A percentile compares a stretch with the other conserved stretches of the same genome.
These are phyloP conservation scores for Xenops minutus DNA, from an alignment of 2,797 vertebrate species.

Conservation along the genomic window DNA sequence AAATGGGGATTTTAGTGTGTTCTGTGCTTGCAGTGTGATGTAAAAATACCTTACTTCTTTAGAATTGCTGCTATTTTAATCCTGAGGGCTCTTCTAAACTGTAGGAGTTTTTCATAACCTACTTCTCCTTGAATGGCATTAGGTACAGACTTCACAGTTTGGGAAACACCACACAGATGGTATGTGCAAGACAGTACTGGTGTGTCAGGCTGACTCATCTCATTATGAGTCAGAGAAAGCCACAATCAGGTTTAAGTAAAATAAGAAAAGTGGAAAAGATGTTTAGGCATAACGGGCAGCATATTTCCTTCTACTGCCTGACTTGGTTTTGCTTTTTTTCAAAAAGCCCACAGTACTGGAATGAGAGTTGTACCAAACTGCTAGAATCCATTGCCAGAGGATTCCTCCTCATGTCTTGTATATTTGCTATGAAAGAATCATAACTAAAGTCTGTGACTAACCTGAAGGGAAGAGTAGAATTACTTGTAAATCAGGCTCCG, in stretches of 20 bases:
- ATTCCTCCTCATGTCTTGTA: not conserved
- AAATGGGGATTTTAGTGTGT: rapidly evolving
- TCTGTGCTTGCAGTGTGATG: not conserved
- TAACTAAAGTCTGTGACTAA: not conserved
- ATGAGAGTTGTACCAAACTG: not conserved
- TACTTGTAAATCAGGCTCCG: not conserved
- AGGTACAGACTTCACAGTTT: not conserved
- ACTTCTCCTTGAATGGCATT: not conserved
- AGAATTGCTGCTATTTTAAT: not conserved
- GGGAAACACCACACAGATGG: not conserved
- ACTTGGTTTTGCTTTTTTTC: not conserved
- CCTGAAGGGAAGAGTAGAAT: not conserved
- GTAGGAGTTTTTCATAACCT: not conserved
- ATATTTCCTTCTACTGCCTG: rapidly evolving
- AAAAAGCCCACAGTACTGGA: not conserved
- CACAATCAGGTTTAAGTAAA: not conserved
- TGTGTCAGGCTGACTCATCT: not conserved
- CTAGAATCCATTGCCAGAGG: not conserved
- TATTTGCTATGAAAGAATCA: not conserved
- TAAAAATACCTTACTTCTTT: not conserved
- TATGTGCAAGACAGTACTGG: not conserved
- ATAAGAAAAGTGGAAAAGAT: not conserved
- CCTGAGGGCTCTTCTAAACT: not conserved
- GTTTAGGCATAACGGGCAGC: not conserved
- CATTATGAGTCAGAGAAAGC: not conserved